Evolutionary conservation across 2,888 invertebrate species (phyloP), one percentile per base, ranked within the genome.

Genomic region (Drosophila anceps): DNA sequence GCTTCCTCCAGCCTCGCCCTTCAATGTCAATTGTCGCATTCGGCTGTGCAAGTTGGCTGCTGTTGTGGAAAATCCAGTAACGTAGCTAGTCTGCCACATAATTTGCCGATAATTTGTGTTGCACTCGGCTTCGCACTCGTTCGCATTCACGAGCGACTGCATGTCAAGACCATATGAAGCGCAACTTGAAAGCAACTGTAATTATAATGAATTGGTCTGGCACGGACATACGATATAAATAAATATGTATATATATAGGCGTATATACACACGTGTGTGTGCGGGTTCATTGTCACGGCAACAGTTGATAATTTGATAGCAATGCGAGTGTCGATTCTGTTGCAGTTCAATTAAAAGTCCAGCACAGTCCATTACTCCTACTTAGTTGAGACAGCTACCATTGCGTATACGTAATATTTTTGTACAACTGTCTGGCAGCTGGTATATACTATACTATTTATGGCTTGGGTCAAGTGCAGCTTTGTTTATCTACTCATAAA

Each of bases 1-100:
- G 35, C 54, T n/a, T n/a, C n/a, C 54, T 39, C 24, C 54, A 13
- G 35, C n/a, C 58, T 29, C 64, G 51, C 59, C 29, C 81, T 68
- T 84, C 85, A 79, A 69, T 79, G 84, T 58, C 79, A 82, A 81
- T 79, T 63, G 70, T 73, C 67, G 69, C 67, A 24, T 20, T 67
- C 51, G 46, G 69, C 70, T 51, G 24, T 59, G 65, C 59, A 69
- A 85, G 65, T 69, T 73, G 84, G 68, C 76, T 70, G 84, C 70
- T 89, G 73, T 84, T 79, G 88, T 72, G 84, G 90, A 87, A 84
- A 89, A 87, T 84, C 64, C 79, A 39, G 58, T 46, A 53, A 37
- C 54, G 46, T 37, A 48, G 59, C 67, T 48, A 51, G 69, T 69
- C 69, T 67, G 83, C 55, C 67, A 65, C 70, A 78, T 70, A 82